These are phyloP conservation scores for Mionectes olivaceus DNA, from an alignment of 2,797 vertebrate species.

Conservation along the genomic window DNA sequence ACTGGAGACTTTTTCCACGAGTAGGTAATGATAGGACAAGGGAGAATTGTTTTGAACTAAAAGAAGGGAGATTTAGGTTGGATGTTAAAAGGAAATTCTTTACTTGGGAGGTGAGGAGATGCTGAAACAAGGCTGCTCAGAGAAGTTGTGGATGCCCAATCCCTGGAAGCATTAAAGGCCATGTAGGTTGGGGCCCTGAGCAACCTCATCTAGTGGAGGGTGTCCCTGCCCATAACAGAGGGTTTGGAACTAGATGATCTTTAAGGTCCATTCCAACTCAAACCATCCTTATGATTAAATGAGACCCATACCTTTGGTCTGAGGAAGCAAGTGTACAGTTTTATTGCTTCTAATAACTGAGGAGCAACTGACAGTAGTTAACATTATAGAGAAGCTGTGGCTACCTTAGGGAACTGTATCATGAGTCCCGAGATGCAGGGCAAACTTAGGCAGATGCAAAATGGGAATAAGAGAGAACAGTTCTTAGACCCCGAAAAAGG, in stretches of 20 bases:
- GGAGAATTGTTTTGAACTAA: neutral
- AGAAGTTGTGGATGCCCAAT: neutral
- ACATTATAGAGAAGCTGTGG: neutral
- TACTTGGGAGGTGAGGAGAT: neutral
- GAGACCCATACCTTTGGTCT: neutral
- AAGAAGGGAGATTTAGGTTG: neutral
- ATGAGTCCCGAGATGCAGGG: neutral
- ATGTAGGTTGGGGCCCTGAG: neutral
- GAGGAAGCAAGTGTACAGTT: neutral
- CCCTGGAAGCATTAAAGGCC: neutral
- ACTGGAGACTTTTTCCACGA: neutral
- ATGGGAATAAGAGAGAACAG: neutral
- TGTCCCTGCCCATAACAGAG: neutral
- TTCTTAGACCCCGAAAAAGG: neutral
- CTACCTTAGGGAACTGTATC: neutral
- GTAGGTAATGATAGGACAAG: neutral
- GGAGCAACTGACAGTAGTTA: neutral
- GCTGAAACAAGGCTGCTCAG: neutral
- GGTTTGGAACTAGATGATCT: neutral
- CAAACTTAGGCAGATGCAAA: neutral
- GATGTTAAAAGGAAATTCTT: neutral
- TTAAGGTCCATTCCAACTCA: neutral
- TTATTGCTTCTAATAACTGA: neutral
- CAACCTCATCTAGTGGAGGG: neutral
- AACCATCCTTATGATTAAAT: neutral